Evolutionary conservation across 2,113 vertebrate genomes (phyloP).

Genomic region (Nansenia antarctica): DNA sequence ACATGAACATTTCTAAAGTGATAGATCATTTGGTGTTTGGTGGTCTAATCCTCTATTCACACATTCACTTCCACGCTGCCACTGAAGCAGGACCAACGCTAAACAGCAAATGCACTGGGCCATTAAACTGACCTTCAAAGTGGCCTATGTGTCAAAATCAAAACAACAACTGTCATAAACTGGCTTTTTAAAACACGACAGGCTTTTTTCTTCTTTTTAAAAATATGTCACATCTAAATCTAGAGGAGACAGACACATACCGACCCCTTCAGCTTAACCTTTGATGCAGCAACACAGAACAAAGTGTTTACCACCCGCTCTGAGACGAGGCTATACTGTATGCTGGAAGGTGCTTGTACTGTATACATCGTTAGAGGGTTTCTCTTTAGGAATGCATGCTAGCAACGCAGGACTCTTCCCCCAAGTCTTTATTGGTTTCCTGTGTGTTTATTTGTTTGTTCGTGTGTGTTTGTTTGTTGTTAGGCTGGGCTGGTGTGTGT

Average conservation of each 20-base stretch:
- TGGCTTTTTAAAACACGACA: constrained; percentile 40
- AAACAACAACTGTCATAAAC: constrained; percentile 58
- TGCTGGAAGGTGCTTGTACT: no score
- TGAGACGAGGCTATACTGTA: no score
- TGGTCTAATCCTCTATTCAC: constrained; percentile 54
- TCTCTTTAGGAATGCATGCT: not conserved
- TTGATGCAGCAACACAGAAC: not conserved
- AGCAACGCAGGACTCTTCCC: not conserved
- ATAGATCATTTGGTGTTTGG: no score
- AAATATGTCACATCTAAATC: no score
- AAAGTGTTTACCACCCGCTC: not conserved
- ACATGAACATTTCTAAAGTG: no score
- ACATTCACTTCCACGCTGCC: constrained; percentile 66
- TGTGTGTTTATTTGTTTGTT: not conserved
- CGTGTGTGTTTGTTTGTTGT: not conserved
- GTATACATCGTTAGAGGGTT: not conserved
- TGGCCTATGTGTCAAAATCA: constrained; percentile 51
- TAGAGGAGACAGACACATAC: not conserved
- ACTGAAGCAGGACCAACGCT: constrained; percentile 64
- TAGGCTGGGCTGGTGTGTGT: not conserved
- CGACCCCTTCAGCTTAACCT: not conserved
- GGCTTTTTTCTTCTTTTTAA: not conserved
- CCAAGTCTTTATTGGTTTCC: not conserved
- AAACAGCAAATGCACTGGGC: constrained; percentile 59
- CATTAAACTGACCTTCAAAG: constrained; percentile 74